Evolutionary conservation across 2,888 invertebrate species (phyloP).

Genomic region (Malachius bipustulatus): DNA sequence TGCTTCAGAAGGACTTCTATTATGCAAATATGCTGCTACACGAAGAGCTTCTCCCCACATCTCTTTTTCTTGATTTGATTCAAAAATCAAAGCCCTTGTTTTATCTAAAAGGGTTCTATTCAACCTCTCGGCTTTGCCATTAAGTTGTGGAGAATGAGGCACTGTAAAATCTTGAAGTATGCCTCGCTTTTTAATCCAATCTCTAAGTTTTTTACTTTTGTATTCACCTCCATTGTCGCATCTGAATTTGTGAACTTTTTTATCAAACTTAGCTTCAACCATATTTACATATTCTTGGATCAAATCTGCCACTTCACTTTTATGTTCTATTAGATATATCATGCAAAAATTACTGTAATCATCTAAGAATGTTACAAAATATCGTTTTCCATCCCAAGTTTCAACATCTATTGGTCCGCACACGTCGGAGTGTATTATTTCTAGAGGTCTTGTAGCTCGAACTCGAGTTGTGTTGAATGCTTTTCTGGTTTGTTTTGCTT

Average conservation of each 20-base stretch:
- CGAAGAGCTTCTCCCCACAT: conserved; percentile 16
- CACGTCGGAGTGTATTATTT: conserved; percentile 27
- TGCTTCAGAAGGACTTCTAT: conserved; percentile 13
- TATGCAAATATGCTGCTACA: conserved; percentile 14
- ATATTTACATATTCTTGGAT: conserved; percentile 15
- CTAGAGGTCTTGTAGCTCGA: too few relatives aligned
- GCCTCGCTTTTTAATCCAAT: conserved; percentile 17
- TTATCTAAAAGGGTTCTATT: conserved; percentile 19
- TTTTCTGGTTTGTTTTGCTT: conserved; percentile 30
- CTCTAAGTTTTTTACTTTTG: conserved; percentile 12
- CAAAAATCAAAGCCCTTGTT: conserved; percentile 17
- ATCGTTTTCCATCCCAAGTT: conserved; percentile 26
- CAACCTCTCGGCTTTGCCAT: conserved; percentile 19
- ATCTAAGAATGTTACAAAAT: conserved; percentile 29
- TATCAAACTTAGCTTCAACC: conserved; percentile 14
- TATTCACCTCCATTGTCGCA: conserved; percentile 21
- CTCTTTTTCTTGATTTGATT: conserved; percentile 12
- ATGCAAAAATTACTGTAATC: conserved; percentile 28
- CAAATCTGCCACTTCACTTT: conserved; percentile 14
- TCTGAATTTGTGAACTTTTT: conserved; percentile 16
- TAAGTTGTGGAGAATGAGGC: conserved; percentile 19
- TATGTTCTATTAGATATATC: conserved; percentile 22
- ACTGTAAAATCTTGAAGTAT: conserved; percentile 16
- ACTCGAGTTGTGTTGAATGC: conserved; percentile 28
- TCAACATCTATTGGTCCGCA: conserved; percentile 27